Evolutionary conservation across 2,888 invertebrate genomes (phyloP).

Genomic region (Aproaerema taeniolella): DNA sequence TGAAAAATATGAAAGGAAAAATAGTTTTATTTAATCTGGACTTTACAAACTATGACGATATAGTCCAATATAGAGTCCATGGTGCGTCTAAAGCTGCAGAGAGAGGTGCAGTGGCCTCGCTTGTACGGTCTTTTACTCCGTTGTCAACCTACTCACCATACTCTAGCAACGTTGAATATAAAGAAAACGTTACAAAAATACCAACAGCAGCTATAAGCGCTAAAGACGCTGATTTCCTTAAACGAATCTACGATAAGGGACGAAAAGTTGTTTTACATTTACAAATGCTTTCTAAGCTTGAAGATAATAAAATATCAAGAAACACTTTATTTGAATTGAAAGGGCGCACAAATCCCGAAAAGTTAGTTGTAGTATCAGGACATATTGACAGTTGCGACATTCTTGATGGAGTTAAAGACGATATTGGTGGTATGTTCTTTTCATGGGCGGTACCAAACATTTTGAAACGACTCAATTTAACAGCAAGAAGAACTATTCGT

Average conservation of each 20-base stretch:
- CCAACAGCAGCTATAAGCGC: slow-evolving; percentile 86
- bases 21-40: slow-evolving; percentile 86
- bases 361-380: slow-evolving; percentile 86
- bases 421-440: slow-evolving; percentile 88
- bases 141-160: slow-evolving; percentile 88
- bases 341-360: slow-evolving; percentile 64
- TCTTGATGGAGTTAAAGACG: slow-evolving; percentile 92
- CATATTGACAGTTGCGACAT: slow-evolving; percentile 94
- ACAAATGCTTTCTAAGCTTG: slow-evolving; percentile 80
- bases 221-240: slow-evolving; percentile 86
- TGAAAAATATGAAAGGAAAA: slow-evolving; percentile 78
- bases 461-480: slow-evolving; percentile 79
- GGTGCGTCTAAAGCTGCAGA: slow-evolving; percentile 84
- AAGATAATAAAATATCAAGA: slow-evolving; percentile 76
- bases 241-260: slow-evolving; percentile 79
- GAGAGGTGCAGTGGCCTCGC: slow-evolving; percentile 85
- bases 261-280: slow-evolving; percentile 68
- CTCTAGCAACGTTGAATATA: slow-evolving; percentile 83
- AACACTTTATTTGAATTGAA: slow-evolving; percentile 85
- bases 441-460: slow-evolving; percentile 86
- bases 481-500: slow-evolving; percentile 83
- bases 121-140: slow-evolving; percentile 86
- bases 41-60: slow-evolving; percentile 80
- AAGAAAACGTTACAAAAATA: slow-evolving; percentile 77
- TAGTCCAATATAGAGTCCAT: slow-evolving; percentile 79